Percentiles rank a stretch among this genome's conserved stretches.
phyloP scores from a whole-genome alignment of 2,113 vertebrate species.

The Ceuthmochares aereus region DNA sequence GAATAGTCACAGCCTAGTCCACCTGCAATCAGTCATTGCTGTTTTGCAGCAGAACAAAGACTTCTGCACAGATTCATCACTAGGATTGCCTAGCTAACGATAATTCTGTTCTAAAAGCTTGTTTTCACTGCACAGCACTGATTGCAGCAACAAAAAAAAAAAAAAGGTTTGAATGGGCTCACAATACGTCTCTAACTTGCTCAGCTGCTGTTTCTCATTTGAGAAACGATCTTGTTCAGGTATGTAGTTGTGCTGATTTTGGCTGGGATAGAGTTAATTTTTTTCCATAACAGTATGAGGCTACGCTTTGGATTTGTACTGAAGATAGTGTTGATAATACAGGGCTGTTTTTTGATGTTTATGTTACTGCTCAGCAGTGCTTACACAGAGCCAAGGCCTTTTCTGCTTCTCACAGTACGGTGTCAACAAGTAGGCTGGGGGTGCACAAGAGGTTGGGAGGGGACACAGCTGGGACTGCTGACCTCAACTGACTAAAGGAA shows the following conservation, averaged over 20 bases:
- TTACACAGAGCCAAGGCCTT: too few relatives aligned
- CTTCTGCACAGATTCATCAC: background rate
- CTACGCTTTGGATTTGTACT: too few relatives aligned
- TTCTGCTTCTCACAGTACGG: too few relatives aligned
- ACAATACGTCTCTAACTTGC: background rate
- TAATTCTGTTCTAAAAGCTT: background rate
- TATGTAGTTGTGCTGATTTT: fast-evolving
- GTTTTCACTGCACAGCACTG: background rate
- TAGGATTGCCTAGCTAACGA: background rate
- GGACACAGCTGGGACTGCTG: too few relatives aligned
- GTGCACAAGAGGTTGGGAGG: too few relatives aligned
- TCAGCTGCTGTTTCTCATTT: background rate
- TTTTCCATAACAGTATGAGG: too few relatives aligned
- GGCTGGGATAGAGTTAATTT: too few relatives aligned
- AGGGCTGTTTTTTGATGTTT: too few relatives aligned
- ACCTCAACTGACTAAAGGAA: too few relatives aligned
- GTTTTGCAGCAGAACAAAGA: background rate
- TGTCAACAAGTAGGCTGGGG: too few relatives aligned
- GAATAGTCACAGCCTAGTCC: background rate
- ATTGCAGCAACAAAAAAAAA: background rate
- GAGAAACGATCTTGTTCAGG: background rate
- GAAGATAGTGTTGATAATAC: too few relatives aligned
- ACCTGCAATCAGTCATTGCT: background rate
- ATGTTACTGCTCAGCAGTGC: too few relatives aligned
- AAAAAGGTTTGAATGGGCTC: background rate